A percentile compares a stretch with the other conserved stretches of the same genome.
These are phyloP conservation scores for Exephanes ischioxanthus DNA, from an alignment of 2,888 invertebrate genomes.

Conservation along the genomic window DNA sequence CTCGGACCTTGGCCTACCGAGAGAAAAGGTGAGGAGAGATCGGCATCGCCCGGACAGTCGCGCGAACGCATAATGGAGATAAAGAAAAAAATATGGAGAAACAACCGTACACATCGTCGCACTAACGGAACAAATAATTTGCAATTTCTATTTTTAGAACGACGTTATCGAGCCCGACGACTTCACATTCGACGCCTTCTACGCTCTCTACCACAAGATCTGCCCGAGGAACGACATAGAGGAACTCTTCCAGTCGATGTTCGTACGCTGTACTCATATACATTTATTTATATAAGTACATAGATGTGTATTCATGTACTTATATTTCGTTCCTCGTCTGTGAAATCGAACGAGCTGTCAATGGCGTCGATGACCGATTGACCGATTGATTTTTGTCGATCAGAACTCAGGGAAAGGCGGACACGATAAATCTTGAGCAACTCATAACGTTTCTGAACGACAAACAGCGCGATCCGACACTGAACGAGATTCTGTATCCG, in stretches of 20 bases:
- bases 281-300: neutral
- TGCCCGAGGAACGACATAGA: conserved; percentile 99
- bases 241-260: conserved; percentile 98
- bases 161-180: conserved; percentile 97
- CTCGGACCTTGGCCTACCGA: conserved; percentile 96
- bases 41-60: neutral
- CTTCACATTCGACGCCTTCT: conserved; percentile 99
- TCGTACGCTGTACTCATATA: conserved; percentile 85
- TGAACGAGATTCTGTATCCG: conserved; percentile 99
- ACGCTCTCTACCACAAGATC: conserved; percentile 98
- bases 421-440: conserved; percentile 94
- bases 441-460: conserved; percentile 97
- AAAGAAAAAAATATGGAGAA: neutral
- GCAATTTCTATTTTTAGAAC: conserved; percentile 86
- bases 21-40: conserved; percentile 90
- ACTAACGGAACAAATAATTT: conserved; percentile 31
- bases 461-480: conserved; percentile 98
- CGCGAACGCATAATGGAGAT: neutral
- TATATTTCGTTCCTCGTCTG: neutral
- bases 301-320: too few species aligned
- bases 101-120: neutral
- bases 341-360: neutral
- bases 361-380: neutral
- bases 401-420: conserved; percentile 96
- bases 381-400: conserved; percentile 43